Evolutionary conservation across 2,797 vertebrate species (phyloP).

Genomic region (Lithobates pipiens): DNA sequence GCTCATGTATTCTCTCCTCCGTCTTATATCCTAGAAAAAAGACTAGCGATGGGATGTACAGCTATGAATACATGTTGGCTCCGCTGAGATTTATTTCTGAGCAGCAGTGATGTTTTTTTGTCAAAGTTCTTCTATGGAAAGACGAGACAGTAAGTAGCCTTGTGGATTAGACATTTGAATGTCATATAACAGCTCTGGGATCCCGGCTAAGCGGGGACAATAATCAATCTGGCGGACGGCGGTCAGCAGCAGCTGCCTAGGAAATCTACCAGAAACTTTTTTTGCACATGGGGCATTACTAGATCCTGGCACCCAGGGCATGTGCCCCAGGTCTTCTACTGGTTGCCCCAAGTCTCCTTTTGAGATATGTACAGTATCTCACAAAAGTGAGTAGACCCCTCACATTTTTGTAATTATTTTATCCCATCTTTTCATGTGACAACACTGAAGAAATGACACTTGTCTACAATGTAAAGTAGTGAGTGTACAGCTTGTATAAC

Average conservation of each 20-base stretch:
- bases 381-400: too few species aligned
- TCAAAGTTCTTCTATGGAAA: neutral
- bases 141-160: neutral
- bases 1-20: neutral
- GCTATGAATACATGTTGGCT: too few species aligned
- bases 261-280: neutral
- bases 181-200: neutral
- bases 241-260: neutral
- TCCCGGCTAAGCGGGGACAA: neutral
- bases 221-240: neutral
- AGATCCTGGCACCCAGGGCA: too few species aligned
- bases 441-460: too few species aligned
- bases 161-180: neutral
- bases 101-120: neutral
- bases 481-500: too few species aligned
- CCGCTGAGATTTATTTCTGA: neutral
- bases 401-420: too few species aligned
- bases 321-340: too few species aligned
- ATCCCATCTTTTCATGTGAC: too few species aligned
- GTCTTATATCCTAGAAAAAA: neutral
- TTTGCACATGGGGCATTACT: neutral
- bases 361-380: too few species aligned
- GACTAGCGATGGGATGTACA: neutral
- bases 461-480: too few species aligned
- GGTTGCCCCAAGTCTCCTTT: too few species aligned